Evolutionary conservation across 2,888 invertebrate genomes (phyloP), one percentile per base, ranked within the genome.

Genomic region (Scrobipalpa atriplicella): DNA sequence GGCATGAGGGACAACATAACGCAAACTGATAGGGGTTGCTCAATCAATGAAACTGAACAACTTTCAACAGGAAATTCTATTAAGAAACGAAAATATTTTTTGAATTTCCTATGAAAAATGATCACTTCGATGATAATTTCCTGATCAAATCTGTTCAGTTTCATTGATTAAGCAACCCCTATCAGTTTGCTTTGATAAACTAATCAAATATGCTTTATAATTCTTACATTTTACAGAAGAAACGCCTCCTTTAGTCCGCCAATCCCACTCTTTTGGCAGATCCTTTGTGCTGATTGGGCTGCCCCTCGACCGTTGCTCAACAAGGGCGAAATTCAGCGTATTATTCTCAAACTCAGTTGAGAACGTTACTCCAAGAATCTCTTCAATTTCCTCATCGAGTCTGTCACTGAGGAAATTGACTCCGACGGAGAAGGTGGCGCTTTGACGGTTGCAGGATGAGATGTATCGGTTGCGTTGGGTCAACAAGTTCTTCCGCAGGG

Each of bases 231-330:
- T 79, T 52, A 90, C 90, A 18, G 79, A 81, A 0, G 91, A 81
- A 68, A 91, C 91, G 61, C 75, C 92, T 19, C 90, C 91, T 19
- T 72, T 78, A 58, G 78, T 71, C 39, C 91, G 78, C 91, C 91
- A 92, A 75, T 91, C 90, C 75, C 90, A 91, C 36, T 66, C 72
- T 8, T 77, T 73, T 11, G 87, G 87, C 75, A 90, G 78, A n/a
- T 75, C 73, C n/a, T 75, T 73, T 70, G 72, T 29, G 77, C 78
- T 54, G 76, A 68, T 8, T 71, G 62, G 86, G 71, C 67, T 78
- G 29, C 5, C 29, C 29, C 29, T 29, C 29, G 29, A 29, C 29
- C 29, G 29, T 29, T 29, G 29, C 29, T 29, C 29, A 5, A 3
- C 29, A 29, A 29, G 29, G 29, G 87, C 85, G 21, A 56, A 54